A percentile compares a stretch with the other conserved stretches of the same genome.
Evolutionary conservation across 1,140 invertebrate species (phyloP).

Genomic region (Drosophila erecta): DNA sequence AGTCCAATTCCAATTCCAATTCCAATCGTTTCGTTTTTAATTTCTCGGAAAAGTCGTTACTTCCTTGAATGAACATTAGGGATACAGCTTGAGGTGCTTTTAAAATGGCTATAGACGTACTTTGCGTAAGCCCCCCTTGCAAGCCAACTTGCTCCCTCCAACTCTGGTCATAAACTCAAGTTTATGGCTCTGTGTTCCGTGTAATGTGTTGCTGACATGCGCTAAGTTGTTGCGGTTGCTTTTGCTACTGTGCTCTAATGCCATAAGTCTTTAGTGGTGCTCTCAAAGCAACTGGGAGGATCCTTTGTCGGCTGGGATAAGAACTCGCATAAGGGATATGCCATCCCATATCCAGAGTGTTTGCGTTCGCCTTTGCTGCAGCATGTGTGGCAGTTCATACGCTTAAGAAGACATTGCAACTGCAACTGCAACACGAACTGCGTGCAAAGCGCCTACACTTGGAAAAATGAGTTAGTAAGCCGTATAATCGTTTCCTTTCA

Average conservation of each 20-base stretch:
- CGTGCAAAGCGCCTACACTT: not conserved
- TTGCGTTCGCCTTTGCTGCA: conserved; percentile 23
- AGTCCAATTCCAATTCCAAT: too few species aligned
- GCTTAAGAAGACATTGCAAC: conserved; percentile 42
- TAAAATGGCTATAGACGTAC: not conserved
- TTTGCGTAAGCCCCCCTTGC: not conserved
- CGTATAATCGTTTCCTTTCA: too few species aligned
- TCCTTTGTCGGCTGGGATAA: conserved; percentile 39
- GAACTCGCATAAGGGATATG: conserved; percentile 28
- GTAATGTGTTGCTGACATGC: conserved; percentile 78
- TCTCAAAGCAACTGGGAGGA: conserved; percentile 45
- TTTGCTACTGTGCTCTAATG: conserved; percentile 53
- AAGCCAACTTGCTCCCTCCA: not conserved
- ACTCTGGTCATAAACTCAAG: conserved; percentile 18
- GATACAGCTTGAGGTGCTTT: not conserved
- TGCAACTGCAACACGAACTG: conserved; percentile 35
- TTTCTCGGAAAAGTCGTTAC: too few species aligned
- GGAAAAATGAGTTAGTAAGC: not conserved
- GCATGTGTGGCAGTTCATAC: conserved; percentile 45
- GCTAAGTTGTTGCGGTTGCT: conserved; percentile 45
- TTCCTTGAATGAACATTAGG: not conserved
- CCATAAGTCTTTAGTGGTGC: conserved; percentile 67
- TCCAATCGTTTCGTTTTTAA: too few species aligned
- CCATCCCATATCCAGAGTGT: conserved; percentile 12
- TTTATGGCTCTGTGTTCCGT: conserved; percentile 34